Percentiles rank a stretch among this genome's conserved stretches.
phyloP scores from a whole-genome alignment of 2,888 invertebrate species.

The Parthenolecanium corni region DNA sequence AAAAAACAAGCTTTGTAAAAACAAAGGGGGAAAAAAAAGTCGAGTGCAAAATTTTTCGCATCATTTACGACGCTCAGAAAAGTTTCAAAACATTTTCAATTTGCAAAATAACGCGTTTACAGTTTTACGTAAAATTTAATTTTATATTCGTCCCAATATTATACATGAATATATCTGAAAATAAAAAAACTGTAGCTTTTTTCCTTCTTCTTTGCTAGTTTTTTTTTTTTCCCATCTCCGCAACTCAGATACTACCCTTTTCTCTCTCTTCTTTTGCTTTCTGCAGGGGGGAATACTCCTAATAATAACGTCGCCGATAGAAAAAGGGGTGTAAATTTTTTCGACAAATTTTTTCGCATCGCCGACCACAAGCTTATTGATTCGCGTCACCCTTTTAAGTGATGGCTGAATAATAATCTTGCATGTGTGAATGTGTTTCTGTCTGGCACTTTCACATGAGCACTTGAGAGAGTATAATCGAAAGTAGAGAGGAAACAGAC shows the following conservation, averaged over 20 bases:
- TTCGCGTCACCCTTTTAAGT: constrained; percentile 17
- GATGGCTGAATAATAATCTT: constrained; percentile 7
- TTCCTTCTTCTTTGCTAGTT: background rate
- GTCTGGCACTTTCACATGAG: too few species aligned
- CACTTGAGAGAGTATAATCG: too few species aligned
- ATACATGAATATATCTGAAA: background rate
- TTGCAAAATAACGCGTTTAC: background rate
- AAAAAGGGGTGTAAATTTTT: constrained; percentile 14
- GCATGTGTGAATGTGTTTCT: constrained; percentile 10
- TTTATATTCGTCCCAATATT: background rate
- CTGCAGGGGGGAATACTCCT: constrained; percentile 1
- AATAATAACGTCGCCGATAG: constrained; percentile 11
- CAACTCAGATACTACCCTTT: background rate
- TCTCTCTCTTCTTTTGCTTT: background rate
- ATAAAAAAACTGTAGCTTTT: background rate
- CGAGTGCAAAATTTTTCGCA: background rate
- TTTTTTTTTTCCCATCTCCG: background rate
- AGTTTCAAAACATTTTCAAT: background rate
- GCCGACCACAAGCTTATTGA: constrained; percentile 24
- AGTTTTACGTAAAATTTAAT: background rate
- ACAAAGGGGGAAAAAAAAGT: too few species aligned
- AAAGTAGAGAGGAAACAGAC: too few species aligned
- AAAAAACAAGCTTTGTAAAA: too few species aligned
- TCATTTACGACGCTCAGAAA: background rate
- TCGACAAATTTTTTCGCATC: constrained; percentile 25